These are phyloP conservation scores for Pseudococcus longispinus DNA, from an alignment of 2,888 invertebrate genomes.

Conservation along the genomic window DNA sequence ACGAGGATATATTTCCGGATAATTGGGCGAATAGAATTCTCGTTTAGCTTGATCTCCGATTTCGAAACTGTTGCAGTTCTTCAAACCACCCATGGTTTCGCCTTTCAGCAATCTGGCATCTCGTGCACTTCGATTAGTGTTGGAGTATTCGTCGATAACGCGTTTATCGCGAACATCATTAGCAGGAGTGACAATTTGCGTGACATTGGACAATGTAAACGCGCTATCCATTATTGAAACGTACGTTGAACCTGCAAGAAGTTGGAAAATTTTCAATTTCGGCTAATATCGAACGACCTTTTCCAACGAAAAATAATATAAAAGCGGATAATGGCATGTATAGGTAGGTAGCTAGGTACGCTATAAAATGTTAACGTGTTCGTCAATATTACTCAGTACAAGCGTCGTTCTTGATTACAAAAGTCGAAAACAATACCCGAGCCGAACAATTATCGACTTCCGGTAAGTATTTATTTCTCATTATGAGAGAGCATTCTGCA, in stretches of 20 bases:
- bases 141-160: not conserved
- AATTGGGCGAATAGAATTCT: constrained; percentile 75
- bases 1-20: constrained; percentile 73
- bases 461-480: constrained; percentile 23
- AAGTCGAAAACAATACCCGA: constrained; percentile 18
- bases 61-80: constrained; percentile 50
- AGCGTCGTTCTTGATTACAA: not conserved
- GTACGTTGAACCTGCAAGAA: constrained; percentile 52
- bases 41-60: constrained; percentile 62
- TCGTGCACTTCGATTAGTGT: constrained; percentile 25
- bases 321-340: not conserved
- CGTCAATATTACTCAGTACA: not conserved
- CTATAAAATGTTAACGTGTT: not conserved
- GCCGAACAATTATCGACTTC: constrained; percentile 12
- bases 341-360: not conserved
- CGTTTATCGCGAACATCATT: not conserved
- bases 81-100: constrained; percentile 52
- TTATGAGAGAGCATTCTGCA: constrained; percentile 14
- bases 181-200: not conserved
- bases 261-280: not conserved
- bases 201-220: not conserved
- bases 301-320: not conserved
- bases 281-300: not conserved
- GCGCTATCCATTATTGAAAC: constrained; percentile 45
- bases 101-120: constrained; percentile 41